Evolutionary conservation across 2,888 invertebrate species (phyloP), one percentile per base, ranked within the genome.

Genomic region (Hoplodrina ambigua): DNA sequence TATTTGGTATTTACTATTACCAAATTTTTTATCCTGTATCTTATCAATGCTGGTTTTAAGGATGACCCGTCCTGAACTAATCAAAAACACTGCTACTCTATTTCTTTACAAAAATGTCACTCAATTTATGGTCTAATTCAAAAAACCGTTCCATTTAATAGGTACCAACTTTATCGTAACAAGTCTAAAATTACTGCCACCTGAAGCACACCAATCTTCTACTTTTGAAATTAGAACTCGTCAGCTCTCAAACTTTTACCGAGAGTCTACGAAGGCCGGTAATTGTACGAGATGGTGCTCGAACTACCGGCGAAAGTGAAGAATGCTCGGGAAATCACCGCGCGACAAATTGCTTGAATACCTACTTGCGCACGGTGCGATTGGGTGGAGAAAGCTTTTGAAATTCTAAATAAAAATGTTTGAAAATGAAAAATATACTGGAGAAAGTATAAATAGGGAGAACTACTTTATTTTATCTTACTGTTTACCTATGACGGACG

Each of bases 251-350:
- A 78, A 82, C 65, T 76, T 78, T 70, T 69, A 44, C 57, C 69
- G 69, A 81, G 84, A 79, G 76, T 79, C 70, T 57, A 61, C 57
- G 33, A 74, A 65, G 63, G 77, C 75, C 75, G 66, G 83, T 87
- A 87, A 86, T 86, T 80, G 76, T 77, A 78, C 78, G 69, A 80
- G 85, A 85, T 82, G 85, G 84, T 86, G 85, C 87, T 88, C 85
- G 88, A 85, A 81, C 83, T 86, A 86, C 83, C 73, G 61, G 74
- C 85, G 84, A 81, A 82, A 88, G 86, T 90, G 91, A 92, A 93
- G 93, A 92, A 92, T 89, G 88, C 85, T 75, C 86, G 85, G 79
- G 82, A 90, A 93, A 92, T 93, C 91, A 90, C 88, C 85, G 86
- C 86, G 81, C 73, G 86, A 53, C 83, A 89, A 91, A 90, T 91